These are phyloP conservation scores for Upupa epops DNA, from an alignment of 2,113 vertebrate species.

Conservation along the genomic window DNA sequence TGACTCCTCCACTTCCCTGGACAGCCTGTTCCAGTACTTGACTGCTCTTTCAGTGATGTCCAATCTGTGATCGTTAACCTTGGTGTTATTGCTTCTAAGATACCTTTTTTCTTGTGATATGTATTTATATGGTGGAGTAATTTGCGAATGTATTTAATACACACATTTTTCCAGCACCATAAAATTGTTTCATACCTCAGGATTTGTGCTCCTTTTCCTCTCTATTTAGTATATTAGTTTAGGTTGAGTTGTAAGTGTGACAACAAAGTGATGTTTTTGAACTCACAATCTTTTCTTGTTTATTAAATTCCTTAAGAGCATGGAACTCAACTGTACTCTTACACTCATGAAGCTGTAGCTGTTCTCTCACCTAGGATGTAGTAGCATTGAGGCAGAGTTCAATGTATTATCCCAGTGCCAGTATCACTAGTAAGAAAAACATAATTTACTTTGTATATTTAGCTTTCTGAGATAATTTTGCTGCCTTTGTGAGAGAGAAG, in stretches of 20 bases:
- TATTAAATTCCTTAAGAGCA: slow-evolving; percentile 9
- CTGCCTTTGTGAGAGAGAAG: slow-evolving; percentile 55
- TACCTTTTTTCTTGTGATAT: background rate
- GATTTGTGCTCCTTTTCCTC: background rate
- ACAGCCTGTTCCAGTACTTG: too few species aligned
- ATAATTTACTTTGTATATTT: slow-evolving; percentile 44
- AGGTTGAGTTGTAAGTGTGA: background rate
- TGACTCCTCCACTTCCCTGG: too few species aligned
- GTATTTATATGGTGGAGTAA: background rate
- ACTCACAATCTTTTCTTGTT: background rate
- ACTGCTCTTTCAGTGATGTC: too few species aligned
- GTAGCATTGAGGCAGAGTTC: background rate
- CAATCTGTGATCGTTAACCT: background rate
- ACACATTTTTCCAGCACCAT: background rate
- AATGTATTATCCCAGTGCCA: slow-evolving; percentile 38
- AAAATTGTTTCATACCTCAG: background rate
- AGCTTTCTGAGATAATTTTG: slow-evolving; percentile 62
- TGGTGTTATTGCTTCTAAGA: background rate
- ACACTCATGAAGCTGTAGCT: slow-evolving; percentile 31
- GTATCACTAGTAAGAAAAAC: slow-evolving; percentile 45
- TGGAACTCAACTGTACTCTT: slow-evolving; percentile 12
- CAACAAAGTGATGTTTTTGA: background rate
- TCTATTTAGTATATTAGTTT: background rate
- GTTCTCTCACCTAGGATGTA: slow-evolving; percentile 22
- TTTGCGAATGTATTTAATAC: background rate